Evolutionary conservation across 2,113 vertebrate species (phyloP), one percentile per base, ranked within the genome.

Genomic region (Octodon degus): DNA sequence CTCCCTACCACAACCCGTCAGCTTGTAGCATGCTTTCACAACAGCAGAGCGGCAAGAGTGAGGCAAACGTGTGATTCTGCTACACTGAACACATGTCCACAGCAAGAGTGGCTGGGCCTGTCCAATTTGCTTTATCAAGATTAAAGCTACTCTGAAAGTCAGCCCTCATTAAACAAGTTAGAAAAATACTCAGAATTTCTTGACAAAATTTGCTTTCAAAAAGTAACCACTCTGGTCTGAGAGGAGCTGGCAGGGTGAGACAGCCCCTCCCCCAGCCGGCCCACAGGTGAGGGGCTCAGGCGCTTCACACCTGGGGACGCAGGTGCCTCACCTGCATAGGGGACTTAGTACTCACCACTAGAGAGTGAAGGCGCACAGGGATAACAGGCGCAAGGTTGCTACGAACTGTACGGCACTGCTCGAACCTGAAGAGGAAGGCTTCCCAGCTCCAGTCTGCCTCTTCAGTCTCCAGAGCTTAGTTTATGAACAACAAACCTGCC

Each of bases 141-240:
- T 89, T n/a, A 93, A 94, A 93, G 81, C 22, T 55, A 60, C 67
- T 87, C 32, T 50, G 62, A 95, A 95, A 93, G 72, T 40, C 2
- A 50, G 19, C 67, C 94, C 68, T 40, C 14, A 5, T 60, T 63
- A 95, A 85, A 87, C 65, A 79, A 91, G 60, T 84, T 27, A 58
- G 68, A 63, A 94, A 89, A 92, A 37, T 5, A 60, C 19, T 77
- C 11, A 58, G 65, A 37, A 11, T 14, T 76, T 90, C 88, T 74
- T 80, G 37, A 37, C 72, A 74, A 53, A 91, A n/a, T 74, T 32
- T 0, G 3, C 86, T 87, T 95, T 47, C 72, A 43, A 80, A 79
- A 89, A 63, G 50, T 50, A 32, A 74, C 2, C 9, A 32, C 7
- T 14, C 7, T 3, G 37, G 11, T 8, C 47, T 32, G 55, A 63